These are phyloP conservation scores for Thumatha senex DNA, from an alignment of 2,888 invertebrate genomes.

Conservation along the genomic window DNA sequence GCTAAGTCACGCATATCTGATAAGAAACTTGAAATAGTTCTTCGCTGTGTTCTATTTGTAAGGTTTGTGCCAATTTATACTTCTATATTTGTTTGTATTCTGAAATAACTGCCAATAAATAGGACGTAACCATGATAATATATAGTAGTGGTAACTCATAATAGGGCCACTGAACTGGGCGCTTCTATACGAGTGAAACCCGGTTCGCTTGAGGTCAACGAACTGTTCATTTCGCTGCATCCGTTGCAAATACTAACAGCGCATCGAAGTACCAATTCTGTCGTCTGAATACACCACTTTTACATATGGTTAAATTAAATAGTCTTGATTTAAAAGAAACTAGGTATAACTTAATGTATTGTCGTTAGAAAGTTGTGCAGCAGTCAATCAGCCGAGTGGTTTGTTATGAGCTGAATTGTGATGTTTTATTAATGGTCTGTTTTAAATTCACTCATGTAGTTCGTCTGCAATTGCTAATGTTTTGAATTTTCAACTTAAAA, in stretches of 20 bases:
- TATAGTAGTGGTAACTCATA: conserved; percentile 56
- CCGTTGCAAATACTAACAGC: conserved; percentile 80
- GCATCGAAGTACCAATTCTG: conserved; percentile 75
- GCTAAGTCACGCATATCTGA: conserved; percentile 10
- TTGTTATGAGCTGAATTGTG: conserved; percentile 13
- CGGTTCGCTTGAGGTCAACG: conserved; percentile 75
- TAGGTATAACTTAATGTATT: conserved; percentile 44
- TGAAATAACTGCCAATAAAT: conserved; percentile 17
- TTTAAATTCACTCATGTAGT: too few species aligned
- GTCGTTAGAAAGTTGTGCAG: conserved; percentile 61
- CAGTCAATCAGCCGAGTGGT: conserved; percentile 30
- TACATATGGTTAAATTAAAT: conserved; percentile 62
- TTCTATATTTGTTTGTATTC: neutral
- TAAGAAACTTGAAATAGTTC: neutral
- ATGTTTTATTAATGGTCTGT: too few species aligned
- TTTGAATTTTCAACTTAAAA: neutral
- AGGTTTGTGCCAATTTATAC: neutral
- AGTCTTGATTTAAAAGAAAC: conserved; percentile 64
- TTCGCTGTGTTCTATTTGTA: neutral
- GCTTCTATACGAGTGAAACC: conserved; percentile 79
- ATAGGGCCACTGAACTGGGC: conserved; percentile 78
- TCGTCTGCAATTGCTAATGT: neutral
- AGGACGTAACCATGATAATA: conserved; percentile 51
- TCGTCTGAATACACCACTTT: conserved; percentile 66
- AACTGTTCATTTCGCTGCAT: conserved; percentile 83